phyloP scores from a whole-genome alignment of 53 echinoderm and acorn worm species.

The Paracentrotus lividus region DNA sequence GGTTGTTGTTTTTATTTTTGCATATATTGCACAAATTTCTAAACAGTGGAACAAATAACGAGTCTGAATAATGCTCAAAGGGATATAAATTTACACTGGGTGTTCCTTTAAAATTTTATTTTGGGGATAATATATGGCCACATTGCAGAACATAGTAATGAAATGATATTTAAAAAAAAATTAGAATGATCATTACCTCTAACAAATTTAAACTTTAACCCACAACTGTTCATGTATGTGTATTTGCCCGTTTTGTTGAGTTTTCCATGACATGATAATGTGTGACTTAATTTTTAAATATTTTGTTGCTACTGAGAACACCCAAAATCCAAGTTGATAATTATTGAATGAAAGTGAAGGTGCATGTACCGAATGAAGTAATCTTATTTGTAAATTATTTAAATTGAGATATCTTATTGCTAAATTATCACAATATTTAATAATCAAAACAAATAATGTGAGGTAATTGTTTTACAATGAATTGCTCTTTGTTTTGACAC shows the following conservation, averaged over 20 bases:
- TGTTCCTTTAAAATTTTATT: background rate
- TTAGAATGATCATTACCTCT: too few species aligned
- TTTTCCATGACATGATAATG: background rate
- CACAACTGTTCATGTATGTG: too few species aligned
- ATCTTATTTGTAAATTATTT: background rate
- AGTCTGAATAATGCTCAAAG: background rate
- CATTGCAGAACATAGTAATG: too few species aligned
- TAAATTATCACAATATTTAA: conserved; percentile 31
- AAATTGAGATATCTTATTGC: conserved; percentile 13
- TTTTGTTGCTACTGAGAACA: too few species aligned
- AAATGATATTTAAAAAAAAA: too few species aligned
- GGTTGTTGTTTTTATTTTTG: too few species aligned
- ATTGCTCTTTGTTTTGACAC: conserved; percentile 1
- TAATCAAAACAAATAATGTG: background rate
- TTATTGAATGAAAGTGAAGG: too few species aligned
- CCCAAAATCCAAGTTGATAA: too few species aligned
- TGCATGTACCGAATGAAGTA: background rate
- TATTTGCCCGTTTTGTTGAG: too few species aligned
- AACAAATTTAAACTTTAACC: too few species aligned
- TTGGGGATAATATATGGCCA: too few species aligned
- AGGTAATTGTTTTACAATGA: background rate
- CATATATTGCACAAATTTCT: background rate
- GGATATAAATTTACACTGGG: too few species aligned
- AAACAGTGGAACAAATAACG: background rate
- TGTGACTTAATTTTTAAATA: background rate